Evolutionary conservation across 1,140 invertebrate species (phyloP), one percentile per base, ranked within the genome.

Genomic region (Anthonomus grandis): DNA sequence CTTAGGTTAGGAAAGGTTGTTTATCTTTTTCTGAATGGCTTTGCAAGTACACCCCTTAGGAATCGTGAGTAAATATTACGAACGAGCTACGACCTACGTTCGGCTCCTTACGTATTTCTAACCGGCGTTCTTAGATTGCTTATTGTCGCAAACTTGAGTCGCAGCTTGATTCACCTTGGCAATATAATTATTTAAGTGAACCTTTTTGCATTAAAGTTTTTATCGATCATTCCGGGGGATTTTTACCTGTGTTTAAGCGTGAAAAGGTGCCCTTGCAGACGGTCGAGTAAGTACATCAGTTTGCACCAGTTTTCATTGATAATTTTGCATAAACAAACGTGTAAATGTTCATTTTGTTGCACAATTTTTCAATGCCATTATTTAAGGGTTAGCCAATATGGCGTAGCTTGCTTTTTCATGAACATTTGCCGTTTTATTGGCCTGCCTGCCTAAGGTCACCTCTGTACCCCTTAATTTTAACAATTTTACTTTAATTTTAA

Each of bases 101-200:
- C 36, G 38, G 10, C 38, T 63, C 54, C 64, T 70, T 67, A 66
- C 60, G 52, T 65, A 47, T 51, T 63, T 67, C 66, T 66, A 48
- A 64, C 59, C 53, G 63, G 44, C 57, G 62, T 65, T 65, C 66
- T 70, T 64, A 60, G 42, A 37, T 25, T 25, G 23, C 41, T 27
- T 59, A 64, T 67, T 60, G 60, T 58, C 56, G 58, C 36, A 59
- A 57, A 69, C 69, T 62, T 66, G 57, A 36, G 66, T 70, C 68
- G 60, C 55, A 59, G 66, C 64, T 70, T 51, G 50, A 38, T 60
- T 45, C 69, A 55, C 39, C 52, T 50, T 61, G 64, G 68, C 68
- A 69, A 70, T 70, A 72, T 71, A 72, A 72, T 72, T 72, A 72
- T 72, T 72, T 72, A 72, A 70, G 68, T 64, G 64, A 70, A 61